A percentile compares a stretch with the other conserved stretches of the same genome.
These are phyloP conservation scores for Chaetophractus vellerosus DNA, from an alignment of 2,797 vertebrate genomes.

Conservation along the genomic window DNA sequence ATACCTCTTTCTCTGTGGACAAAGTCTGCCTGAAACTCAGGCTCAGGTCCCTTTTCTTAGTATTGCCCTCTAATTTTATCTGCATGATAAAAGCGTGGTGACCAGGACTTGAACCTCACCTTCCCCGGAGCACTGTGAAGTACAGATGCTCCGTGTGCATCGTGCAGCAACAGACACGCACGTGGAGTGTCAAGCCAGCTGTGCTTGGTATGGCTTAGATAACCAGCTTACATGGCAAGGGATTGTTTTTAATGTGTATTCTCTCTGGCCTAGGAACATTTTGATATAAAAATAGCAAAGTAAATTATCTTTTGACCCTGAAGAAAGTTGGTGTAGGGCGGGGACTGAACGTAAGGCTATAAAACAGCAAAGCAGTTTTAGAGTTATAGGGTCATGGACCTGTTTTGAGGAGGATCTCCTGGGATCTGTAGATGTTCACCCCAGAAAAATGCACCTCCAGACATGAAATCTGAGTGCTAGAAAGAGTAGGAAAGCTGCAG, in stretches of 20 bases:
- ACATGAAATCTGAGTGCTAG: slow-evolving; percentile 1
- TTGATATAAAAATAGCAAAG: slow-evolving; percentile 57
- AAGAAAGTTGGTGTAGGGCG: slow-evolving; percentile 5
- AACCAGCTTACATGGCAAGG: neutral
- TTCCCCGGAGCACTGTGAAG: neutral
- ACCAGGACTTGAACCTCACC: neutral
- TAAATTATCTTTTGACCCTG: slow-evolving; percentile 33
- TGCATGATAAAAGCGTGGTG: neutral
- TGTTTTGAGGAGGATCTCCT: neutral
- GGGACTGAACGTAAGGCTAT: neutral
- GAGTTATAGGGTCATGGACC: slow-evolving; percentile 6
- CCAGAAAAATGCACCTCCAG: neutral
- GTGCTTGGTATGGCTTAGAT: neutral
- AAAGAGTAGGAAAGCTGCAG: neutral
- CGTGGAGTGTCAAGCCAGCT: neutral
- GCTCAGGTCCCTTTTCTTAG: neutral
- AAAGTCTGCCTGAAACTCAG: slow-evolving; percentile 17
- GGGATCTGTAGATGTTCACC: neutral
- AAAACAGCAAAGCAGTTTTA: slow-evolving; percentile 36
- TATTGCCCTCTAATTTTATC: neutral
- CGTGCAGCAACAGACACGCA: neutral
- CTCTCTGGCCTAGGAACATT: slow-evolving; percentile 6
- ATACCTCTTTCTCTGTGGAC: neutral
- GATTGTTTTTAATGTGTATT: neutral
- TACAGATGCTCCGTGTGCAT: neutral